phyloP scores from a whole-genome alignment of 2,888 invertebrate genomes.

The Malachius bipustulatus region DNA sequence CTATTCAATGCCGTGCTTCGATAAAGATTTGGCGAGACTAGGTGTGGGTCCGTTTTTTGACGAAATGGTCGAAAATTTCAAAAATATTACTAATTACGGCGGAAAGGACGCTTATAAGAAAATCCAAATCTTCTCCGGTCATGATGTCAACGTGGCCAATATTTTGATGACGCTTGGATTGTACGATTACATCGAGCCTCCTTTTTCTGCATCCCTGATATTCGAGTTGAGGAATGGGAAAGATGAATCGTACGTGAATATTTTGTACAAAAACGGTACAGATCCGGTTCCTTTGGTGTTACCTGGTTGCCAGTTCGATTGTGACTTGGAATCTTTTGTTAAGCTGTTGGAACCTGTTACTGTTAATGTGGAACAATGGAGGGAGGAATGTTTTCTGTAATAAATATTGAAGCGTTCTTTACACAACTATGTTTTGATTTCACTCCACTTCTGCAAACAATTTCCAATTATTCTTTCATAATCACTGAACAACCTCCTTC shows the following conservation, averaged over 20 bases:
- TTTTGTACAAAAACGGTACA: not conserved
- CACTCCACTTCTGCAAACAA: too few relatives aligned
- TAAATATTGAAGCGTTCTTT: too few relatives aligned
- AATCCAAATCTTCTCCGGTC: not conserved
- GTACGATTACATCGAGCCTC: not conserved
- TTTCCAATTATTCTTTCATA: too few relatives aligned
- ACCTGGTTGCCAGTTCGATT: not conserved
- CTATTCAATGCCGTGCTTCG: not conserved
- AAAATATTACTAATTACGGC: too few relatives aligned
- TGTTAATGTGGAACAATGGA: not conserved
- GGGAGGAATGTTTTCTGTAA: slow-evolving; percentile 1
- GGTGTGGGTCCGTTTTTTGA: not conserved
- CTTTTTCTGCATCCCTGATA: not conserved
- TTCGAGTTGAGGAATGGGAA: not conserved
- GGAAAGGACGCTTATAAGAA: not conserved
- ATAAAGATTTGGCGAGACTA: not conserved
- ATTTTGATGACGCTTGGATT: not conserved
- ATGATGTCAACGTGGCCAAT: not conserved
- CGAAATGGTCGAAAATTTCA: not conserved
- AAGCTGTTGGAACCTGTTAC: not conserved
- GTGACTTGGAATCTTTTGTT: not conserved
- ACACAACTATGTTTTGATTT: too few relatives aligned
- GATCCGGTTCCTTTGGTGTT: not conserved
- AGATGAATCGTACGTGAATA: not conserved
- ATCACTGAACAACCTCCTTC: too few relatives aligned